Percentiles rank a stretch among this genome's conserved stretches.
These are phyloP conservation scores for fruit fly (Drosophila melanogaster) DNA, from an alignment of 1,140 invertebrate genomes.

Conservation along the genomic window DNA sequence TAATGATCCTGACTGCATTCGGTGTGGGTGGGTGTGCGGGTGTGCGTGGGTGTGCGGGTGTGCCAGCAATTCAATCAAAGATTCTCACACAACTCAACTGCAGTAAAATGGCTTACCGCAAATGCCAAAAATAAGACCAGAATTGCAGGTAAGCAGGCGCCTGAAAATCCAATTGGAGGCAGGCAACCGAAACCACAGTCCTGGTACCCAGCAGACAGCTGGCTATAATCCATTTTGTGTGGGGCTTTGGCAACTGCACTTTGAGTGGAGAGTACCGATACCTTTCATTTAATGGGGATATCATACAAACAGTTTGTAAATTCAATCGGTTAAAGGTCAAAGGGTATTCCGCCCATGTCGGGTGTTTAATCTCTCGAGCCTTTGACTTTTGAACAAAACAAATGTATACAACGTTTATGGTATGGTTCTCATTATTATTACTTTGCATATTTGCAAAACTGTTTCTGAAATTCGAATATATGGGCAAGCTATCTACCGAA, in stretches of 20 bases:
- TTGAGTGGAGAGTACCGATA: slow-evolving; percentile 15
- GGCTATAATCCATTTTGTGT: slow-evolving; percentile 27
- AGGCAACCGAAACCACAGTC: slow-evolving; percentile 18
- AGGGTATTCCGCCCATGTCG: not conserved
- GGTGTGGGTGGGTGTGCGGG: not conserved
- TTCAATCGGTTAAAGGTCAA: not conserved
- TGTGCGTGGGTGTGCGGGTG: not conserved
- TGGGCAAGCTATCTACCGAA: not conserved
- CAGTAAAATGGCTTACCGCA: slow-evolving; percentile 50
- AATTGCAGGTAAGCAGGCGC: slow-evolving; percentile 14
- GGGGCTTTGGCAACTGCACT: slow-evolving; percentile 24
- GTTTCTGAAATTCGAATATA: no score
- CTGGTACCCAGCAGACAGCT: slow-evolving; percentile 13
- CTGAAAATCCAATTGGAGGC: slow-evolving; percentile 3
- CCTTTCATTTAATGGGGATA: not conserved
- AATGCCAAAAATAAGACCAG: slow-evolving; percentile 37
- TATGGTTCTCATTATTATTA: not conserved
- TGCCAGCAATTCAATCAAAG: slow-evolving; percentile 47
- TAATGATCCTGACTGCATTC: slow-evolving; percentile 21
- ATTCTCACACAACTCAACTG: slow-evolving; percentile 43
- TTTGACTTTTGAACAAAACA: not conserved
- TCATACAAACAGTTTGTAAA: slow-evolving; percentile 17
- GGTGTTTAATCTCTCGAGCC: not conserved
- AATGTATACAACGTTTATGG: not conserved
- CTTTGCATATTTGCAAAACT: no score